Evolutionary conservation across 2,888 invertebrate species (phyloP).

Genomic region (Cephus spinipes): DNA sequence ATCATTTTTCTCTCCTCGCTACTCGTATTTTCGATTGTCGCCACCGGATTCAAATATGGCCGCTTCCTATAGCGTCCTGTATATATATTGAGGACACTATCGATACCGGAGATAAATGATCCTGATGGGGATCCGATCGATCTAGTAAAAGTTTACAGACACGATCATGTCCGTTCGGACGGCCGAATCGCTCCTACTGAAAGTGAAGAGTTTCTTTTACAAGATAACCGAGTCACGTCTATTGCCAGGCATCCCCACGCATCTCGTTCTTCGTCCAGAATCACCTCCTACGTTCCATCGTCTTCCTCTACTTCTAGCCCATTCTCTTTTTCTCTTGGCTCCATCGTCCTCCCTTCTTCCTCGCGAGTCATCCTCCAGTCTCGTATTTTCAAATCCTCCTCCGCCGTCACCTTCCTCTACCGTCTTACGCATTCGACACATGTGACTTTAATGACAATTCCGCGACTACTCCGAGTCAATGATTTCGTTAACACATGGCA

Average conservation of each 20-base stretch:
- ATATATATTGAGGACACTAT: neutral
- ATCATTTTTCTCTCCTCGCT: constrained; percentile 36
- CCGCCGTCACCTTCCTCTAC: constrained; percentile 4
- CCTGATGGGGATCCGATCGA: constrained; percentile 4
- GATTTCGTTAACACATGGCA: constrained; percentile 48
- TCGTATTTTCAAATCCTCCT: neutral
- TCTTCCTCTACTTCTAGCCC: constrained; percentile 23
- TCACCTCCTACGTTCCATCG: constrained; percentile 13
- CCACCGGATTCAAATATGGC: neutral
- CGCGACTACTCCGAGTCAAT: constrained; percentile 41
- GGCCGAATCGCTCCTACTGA: constrained; percentile 29
- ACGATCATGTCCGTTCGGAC: constrained; percentile 23
- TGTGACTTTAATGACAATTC: constrained; percentile 51
- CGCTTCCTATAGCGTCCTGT: neutral
- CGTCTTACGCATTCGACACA: constrained; percentile 37
- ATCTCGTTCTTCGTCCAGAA: constrained; percentile 17
- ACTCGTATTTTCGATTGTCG: neutral
- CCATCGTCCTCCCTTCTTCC: neutral
- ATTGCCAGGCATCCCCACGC: constrained; percentile 26
- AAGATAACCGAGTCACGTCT: constrained; percentile 7
- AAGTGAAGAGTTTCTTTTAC: constrained; percentile 21
- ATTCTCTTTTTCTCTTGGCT: constrained; percentile 2
- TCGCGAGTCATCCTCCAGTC: neutral
- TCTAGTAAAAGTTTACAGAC: constrained; percentile 5
- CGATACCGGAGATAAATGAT: constrained; percentile 8